Conservation (phyloP, 2,113 vertebrate genomes). For the Phrynocephalus versicolor region DNA sequence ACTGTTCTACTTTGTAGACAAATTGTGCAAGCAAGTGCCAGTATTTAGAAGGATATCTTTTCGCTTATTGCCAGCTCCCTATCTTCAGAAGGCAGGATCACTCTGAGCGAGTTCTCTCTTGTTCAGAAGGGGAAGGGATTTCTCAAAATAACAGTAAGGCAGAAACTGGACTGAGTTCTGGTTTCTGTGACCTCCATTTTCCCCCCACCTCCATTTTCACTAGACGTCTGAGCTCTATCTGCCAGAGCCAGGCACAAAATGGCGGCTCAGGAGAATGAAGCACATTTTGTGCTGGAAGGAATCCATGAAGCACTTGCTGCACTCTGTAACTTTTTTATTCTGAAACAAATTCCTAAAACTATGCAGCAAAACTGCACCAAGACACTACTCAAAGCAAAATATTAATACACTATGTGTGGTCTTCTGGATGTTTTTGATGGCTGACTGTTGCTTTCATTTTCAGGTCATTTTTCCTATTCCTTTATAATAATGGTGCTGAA, state of each 20-base stretch:
- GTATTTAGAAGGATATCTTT: neutral
- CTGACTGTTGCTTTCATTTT: too few species aligned
- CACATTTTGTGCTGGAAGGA: too few species aligned
- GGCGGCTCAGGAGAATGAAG: too few species aligned
- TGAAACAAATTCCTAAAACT: neutral
- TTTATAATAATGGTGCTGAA: too few species aligned
- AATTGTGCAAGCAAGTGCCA: neutral
- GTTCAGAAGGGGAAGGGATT: too few species aligned
- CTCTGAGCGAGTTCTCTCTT: neutral
- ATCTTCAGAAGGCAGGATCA: neutral
- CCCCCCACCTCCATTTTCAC: neutral
- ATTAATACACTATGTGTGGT: neutral
- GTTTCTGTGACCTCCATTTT: neutral
- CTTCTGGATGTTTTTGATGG: neutral
- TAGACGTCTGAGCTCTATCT: neutral
- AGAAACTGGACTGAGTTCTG: neutral
- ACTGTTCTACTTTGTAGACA: neutral
- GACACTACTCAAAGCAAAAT: neutral
- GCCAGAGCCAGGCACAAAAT: neutral
- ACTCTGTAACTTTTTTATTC: neutral
- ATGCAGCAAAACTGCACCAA: neutral
- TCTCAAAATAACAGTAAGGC: neutral
- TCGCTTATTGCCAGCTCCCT: neutral
- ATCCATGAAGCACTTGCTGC: too few species aligned
- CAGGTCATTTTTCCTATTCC: too few species aligned